Percentiles rank a stretch among this genome's conserved stretches.
Conservation (phyloP, 2,888 invertebrate genomes). For the Herminia tarsipennalis region DNA sequence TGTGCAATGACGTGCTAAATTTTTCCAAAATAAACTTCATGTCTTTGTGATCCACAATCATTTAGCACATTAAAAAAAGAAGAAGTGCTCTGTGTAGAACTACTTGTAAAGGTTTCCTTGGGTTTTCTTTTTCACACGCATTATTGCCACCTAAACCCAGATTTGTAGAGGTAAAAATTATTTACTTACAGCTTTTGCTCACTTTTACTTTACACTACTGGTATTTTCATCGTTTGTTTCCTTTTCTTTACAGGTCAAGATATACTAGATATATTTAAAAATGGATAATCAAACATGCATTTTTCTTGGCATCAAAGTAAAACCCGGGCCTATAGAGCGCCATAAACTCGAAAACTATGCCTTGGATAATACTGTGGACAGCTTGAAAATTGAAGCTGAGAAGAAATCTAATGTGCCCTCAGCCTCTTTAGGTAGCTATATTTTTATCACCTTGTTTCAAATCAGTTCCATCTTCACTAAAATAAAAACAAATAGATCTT, state of each 20-base stretch:
- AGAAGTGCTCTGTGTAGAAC: too few relatives aligned
- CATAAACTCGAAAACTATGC: constrained; percentile 85
- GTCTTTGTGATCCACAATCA: too few relatives aligned
- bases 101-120: too few relatives aligned
- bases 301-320: constrained; percentile 77
- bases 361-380: constrained; percentile 86
- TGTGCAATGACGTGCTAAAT: too few relatives aligned
- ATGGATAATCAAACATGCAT: constrained; percentile 69
- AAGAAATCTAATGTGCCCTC: constrained; percentile 84
- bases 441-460: background rate
- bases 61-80: too few relatives aligned
- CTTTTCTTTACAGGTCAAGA: background rate
- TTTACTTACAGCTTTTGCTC: too few relatives aligned
- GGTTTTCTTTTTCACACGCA: too few relatives aligned
- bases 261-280: background rate
- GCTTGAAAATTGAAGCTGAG: constrained; percentile 85
- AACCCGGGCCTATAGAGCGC: constrained; percentile 77
- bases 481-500: background rate
- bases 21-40: too few relatives aligned
- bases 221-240: too few relatives aligned
- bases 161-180: too few relatives aligned
- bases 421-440: constrained; percentile 81
- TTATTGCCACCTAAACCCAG: too few relatives aligned
- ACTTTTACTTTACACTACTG: too few relatives aligned
- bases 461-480: background rate